Evolutionary conservation across 2,113 vertebrate species (phyloP).

Genomic region (Gasterosteus aculeatus): DNA sequence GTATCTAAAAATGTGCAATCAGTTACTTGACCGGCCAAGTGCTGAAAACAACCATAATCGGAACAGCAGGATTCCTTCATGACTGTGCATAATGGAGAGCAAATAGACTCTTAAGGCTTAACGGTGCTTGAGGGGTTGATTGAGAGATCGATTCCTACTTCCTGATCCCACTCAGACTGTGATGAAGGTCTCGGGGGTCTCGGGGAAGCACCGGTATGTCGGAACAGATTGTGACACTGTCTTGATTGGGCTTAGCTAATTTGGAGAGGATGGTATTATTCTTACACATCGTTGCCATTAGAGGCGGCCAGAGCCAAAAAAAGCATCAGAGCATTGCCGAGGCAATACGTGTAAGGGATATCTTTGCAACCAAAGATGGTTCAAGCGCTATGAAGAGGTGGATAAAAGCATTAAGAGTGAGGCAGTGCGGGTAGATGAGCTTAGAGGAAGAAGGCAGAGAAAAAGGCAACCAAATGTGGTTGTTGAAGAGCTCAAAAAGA

Average conservation of each 20-base stretch:
- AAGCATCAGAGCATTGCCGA: background rate
- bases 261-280: background rate
- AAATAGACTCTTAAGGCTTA: slow-evolving; percentile 46
- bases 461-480: background rate
- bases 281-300: background rate
- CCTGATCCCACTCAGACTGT: slow-evolving; percentile 38
- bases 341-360: background rate
- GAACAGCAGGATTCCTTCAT: slow-evolving; percentile 31
- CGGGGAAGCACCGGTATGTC: slow-evolving; percentile 14
- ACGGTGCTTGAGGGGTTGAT: slow-evolving; percentile 49
- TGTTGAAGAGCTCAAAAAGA: background rate
- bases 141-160: background rate
- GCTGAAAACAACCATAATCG: slow-evolving; percentile 13
- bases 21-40: background rate
- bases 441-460: background rate
- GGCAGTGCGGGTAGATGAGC: slow-evolving; percentile 1
- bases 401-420: slow-evolving; percentile 9
- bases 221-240: slow-evolving; percentile 3
- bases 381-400: background rate
- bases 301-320: background rate
- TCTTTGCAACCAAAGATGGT: background rate
- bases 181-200: slow-evolving; percentile 27
- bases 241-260: slow-evolving; percentile 17
- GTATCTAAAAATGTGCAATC: background rate
- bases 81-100: slow-evolving; percentile 38